phyloP scores from a whole-genome alignment of 30 jellyfish, hydroid and myxozoan species.

The Nemopilema nomurai region DNA sequence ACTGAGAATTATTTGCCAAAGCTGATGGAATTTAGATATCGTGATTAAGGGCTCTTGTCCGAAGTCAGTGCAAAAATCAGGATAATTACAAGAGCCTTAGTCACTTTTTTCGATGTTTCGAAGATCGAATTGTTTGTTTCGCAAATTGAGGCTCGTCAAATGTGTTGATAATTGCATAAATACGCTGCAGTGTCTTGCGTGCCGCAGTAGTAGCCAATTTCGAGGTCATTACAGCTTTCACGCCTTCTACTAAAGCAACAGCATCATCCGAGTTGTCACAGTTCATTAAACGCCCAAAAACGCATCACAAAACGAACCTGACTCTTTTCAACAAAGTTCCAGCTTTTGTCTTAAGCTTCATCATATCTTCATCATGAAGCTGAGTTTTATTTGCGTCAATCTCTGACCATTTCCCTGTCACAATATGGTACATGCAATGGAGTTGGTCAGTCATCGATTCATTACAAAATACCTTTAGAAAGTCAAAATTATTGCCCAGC shows the following conservation, averaged over 20 bases:
- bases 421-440: neutral
- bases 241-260: neutral
- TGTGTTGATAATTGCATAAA: neutral
- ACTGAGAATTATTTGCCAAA: neutral
- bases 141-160: neutral
- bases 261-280: neutral
- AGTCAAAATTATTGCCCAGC: neutral
- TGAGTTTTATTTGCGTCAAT: neutral
- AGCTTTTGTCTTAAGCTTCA: neutral
- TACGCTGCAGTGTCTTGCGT: neutral
- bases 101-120: too few species aligned
- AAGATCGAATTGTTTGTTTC: neutral
- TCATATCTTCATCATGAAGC: neutral
- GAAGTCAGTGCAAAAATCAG: neutral
- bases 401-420: neutral
- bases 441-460: neutral
- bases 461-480: neutral
- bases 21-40: neutral
- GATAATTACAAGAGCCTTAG: neutral
- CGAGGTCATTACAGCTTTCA: neutral
- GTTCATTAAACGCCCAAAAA: neutral
- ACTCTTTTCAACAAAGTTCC: neutral
- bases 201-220: neutral
- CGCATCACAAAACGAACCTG: conserved; percentile 1
- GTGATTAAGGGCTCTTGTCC: neutral